Base-by-base conservation (phyloP, 2,888 invertebrate species). In the Athalia rosae region DNA sequence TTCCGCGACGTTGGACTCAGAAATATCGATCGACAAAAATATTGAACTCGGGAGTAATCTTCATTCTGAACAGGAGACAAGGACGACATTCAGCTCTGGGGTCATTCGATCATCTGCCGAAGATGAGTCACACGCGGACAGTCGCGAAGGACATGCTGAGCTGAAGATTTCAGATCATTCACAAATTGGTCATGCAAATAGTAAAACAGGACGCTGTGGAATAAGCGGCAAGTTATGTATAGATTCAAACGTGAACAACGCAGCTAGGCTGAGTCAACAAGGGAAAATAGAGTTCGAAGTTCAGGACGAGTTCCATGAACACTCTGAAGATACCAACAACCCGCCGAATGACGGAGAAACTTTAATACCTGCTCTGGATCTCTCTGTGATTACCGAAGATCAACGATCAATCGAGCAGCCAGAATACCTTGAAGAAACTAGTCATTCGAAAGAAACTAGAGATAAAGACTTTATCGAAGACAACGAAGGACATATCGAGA, bases 161-260 rank as follows among this genome's bases (percentile, higher is more conserved):
- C 11, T n/a, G 9, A 48, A 50, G 11, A 4, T 9, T 9, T 4
- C 4, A 28, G 53, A 53, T 15, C 11, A 11, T 4, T 67, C n/a
- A 7, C 50, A 50, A 67, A n/a, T 28, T 58, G 15, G 13, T 15
- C 8, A 45, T 4, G 7, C 9, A 58, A 45, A 43, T 45, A 58
- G 56, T 15, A 43, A 56, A 6, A 9, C 45, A 8, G 43, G 69
- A 11, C 13, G 43, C 3, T 71, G 69, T 9, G 69, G 69, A 9
- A 28, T 71, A 58, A 71, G 56, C 56, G 69, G 69, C 13, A 71
- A 71, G 58, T 71, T 71, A 58, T 45, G 58, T 13, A 58, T 58
- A 11, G 45, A 71, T 0, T 71, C 3, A 45, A 58, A 71, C 28
- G 11, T 7, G 8, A 3, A n/a, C 5, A 13, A 13, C 5, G 2